Evolutionary conservation across 2,888 invertebrate species (phyloP).

Genomic region (Drosophila suboccidentalis): DNA sequence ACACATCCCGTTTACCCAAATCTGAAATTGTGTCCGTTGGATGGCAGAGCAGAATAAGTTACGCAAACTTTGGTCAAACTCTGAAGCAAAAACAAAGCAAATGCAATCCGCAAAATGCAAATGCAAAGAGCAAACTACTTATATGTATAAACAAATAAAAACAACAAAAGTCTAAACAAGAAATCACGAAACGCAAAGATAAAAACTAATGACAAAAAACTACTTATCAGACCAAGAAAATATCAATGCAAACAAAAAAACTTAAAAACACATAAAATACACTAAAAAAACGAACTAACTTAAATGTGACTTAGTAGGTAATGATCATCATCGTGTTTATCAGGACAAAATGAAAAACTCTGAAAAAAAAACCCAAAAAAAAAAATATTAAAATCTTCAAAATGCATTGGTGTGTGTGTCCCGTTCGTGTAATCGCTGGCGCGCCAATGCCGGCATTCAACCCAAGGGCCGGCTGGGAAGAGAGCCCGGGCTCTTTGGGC

Average conservation of each 20-base stretch:
- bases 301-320: slow-evolving; percentile 80
- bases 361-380: slow-evolving; percentile 65
- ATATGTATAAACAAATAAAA: slow-evolving; percentile 5
- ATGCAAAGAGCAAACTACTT: slow-evolving; percentile 33
- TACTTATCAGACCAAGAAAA: slow-evolving; percentile 75
- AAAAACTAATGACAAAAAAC: slow-evolving; percentile 33
- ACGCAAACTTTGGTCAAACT: slow-evolving; percentile 46
- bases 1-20: slow-evolving; percentile 77
- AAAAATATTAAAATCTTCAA: slow-evolving; percentile 70
- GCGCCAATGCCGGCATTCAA: slow-evolving; percentile 36
- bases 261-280: slow-evolving; percentile 61
- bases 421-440: slow-evolving; percentile 82
- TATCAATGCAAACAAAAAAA: slow-evolving; percentile 79
- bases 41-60: slow-evolving; percentile 52
- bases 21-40: slow-evolving; percentile 78
- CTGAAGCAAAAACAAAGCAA: slow-evolving; percentile 24
- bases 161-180: slow-evolving; percentile 64
- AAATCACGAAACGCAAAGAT: slow-evolving; percentile 72
- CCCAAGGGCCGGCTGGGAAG: slow-evolving; percentile 25
- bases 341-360: slow-evolving; percentile 66
- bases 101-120: slow-evolving; percentile 13
- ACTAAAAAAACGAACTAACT: slow-evolving; percentile 70
- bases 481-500: slow-evolving; percentile 17
- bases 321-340: slow-evolving; percentile 75
- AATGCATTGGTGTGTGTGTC: slow-evolving; percentile 83